Percentiles rank a stretch among this genome's conserved stretches.
Evolutionary conservation across 2,888 invertebrate genomes (phyloP).

Genomic region (Bombylius major): DNA sequence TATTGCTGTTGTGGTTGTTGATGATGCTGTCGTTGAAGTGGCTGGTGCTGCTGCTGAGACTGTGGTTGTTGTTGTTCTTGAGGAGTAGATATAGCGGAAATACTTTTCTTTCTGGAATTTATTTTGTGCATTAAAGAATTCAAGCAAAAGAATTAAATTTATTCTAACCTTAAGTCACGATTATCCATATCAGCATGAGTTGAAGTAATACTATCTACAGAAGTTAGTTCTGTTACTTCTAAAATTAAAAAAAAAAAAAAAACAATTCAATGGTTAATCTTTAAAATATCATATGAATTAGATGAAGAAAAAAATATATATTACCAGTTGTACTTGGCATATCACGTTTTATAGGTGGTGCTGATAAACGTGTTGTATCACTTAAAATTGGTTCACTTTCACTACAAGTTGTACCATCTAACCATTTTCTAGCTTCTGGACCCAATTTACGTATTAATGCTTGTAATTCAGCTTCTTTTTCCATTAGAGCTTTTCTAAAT

Average conservation of each 20-base stretch:
- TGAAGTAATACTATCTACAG: constrained; percentile 56
- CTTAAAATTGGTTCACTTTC: constrained; percentile 29
- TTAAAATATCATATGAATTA: too few species aligned
- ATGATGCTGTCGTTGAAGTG: constrained; percentile 17
- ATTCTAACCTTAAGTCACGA: too few species aligned
- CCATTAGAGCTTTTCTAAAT: constrained; percentile 69
- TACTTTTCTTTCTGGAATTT: too few species aligned
- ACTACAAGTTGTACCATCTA: constrained; percentile 31
- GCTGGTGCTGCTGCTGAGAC: constrained; percentile 7
- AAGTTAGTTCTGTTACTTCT: constrained; percentile 61
- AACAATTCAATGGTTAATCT: too few species aligned
- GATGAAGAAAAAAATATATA: too few species aligned
- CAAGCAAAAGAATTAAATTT: too few species aligned
- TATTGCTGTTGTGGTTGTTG: constrained; percentile 18
- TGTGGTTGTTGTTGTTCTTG: too few species aligned
- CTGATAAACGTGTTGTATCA: constrained; percentile 29
- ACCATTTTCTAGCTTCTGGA: constrained; percentile 36
- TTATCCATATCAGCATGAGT: constrained; percentile 46
- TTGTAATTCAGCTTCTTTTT: constrained; percentile 72
- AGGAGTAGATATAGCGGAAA: too few species aligned
- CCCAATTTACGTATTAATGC: constrained; percentile 34
- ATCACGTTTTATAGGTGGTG: constrained; percentile 32
- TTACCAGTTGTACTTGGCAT: constrained; percentile 37
- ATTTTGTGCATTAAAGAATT: too few species aligned
- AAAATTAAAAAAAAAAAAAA: constrained; percentile 12